A percentile compares a stretch with the other conserved stretches of the same genome.
Conservation (phyloP, 1,140 invertebrate genomes). For the Trinorchestia longiramus region DNA sequence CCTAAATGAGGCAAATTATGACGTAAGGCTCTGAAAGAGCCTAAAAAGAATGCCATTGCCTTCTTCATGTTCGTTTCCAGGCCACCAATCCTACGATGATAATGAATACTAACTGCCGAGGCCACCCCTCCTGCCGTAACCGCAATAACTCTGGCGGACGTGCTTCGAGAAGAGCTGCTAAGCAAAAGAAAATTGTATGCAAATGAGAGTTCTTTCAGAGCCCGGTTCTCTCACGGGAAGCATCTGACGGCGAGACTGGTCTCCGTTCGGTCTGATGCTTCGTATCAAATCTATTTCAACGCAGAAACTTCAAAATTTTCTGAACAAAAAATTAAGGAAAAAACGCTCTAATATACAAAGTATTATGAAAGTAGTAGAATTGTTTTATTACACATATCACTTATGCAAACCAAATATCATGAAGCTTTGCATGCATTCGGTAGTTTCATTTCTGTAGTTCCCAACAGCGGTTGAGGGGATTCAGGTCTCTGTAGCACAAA, state of each 20-base stretch:
- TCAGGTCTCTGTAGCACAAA: background rate
- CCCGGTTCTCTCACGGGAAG: background rate
- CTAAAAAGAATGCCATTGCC: background rate
- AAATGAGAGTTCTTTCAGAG: background rate
- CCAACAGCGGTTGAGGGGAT: background rate
- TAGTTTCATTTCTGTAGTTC: background rate
- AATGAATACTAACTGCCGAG: constrained; percentile 7
- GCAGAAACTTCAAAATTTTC: background rate
- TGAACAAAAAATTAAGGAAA: background rate
- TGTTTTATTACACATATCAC: background rate
- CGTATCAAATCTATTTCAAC: background rate
- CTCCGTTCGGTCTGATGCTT: background rate
- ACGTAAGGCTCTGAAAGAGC: background rate
- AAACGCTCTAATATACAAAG: background rate
- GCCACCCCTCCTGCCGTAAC: background rate
- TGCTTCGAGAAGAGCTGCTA: background rate
- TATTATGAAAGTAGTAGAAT: background rate
- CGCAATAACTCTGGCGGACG: background rate
- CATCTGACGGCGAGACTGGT: background rate
- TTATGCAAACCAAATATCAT: background rate
- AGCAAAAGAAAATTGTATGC: background rate
- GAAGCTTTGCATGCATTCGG: background rate
- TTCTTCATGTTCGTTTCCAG: background rate
- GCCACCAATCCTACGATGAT: background rate
- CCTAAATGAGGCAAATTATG: background rate